phyloP scores from a whole-genome alignment of 2,113 vertebrate genomes.

The Archocentrus centrarchus region DNA sequence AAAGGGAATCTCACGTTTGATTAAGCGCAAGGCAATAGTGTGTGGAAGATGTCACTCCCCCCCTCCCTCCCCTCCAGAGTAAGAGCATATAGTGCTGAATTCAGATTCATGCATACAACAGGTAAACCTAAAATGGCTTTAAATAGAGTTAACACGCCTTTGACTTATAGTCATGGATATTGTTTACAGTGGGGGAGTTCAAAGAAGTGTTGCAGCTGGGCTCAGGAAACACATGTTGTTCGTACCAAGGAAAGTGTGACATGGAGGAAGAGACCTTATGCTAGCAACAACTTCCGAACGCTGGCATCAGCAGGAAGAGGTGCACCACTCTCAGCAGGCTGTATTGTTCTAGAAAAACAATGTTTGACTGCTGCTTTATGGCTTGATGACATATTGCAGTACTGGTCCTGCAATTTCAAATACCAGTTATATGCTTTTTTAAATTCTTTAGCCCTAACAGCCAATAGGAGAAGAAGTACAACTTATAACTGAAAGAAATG shows the following conservation, averaged over 20 bases:
- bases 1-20: constrained; percentile 23
- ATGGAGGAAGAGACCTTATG: constrained; percentile 41
- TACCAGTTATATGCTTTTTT: neutral
- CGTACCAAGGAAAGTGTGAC: constrained; percentile 58
- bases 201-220: neutral
- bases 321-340: constrained; percentile 6
- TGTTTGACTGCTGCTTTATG: neutral
- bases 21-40: constrained; percentile 9
- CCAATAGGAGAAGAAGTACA: neutral
- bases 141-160: neutral
- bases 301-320: constrained; percentile 58
- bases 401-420: neutral
- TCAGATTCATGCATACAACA: neutral
- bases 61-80: neutral
- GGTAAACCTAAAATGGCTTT: neutral
- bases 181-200: neutral
- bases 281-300: constrained; percentile 70
- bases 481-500: neutral
- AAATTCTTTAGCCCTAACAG: too few relatives aligned
- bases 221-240: constrained; percentile 13
- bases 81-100: constrained; percentile 12
- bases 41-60: neutral
- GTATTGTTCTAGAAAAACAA: constrained; percentile 8
- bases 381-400: neutral
- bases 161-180: neutral